These are phyloP conservation scores for Pseudoatta argentina DNA, from an alignment of 1,140 invertebrate species.

Conservation along the genomic window DNA sequence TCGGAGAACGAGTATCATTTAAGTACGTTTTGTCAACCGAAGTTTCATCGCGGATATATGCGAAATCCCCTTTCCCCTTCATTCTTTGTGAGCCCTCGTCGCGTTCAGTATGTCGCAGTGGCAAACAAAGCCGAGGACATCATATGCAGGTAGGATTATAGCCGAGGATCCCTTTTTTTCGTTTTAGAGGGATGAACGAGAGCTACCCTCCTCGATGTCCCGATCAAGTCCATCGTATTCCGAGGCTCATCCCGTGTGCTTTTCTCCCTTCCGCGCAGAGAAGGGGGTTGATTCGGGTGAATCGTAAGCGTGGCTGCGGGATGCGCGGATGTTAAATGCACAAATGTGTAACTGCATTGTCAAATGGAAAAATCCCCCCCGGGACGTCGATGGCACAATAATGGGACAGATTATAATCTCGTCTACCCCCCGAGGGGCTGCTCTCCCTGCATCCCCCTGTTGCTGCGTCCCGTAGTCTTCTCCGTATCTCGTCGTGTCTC, in stretches of 20 bases:
- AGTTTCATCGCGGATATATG: not conserved
- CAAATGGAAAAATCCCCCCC: conserved; percentile 84
- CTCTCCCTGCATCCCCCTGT: conserved; percentile 18
- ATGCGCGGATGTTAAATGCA: conserved; percentile 84
- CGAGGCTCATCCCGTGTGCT: conserved; percentile 44
- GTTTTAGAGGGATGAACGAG: conserved; percentile 70
- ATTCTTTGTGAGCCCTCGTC: not conserved
- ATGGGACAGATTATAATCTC: conserved; percentile 87
- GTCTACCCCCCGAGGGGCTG: conserved; percentile 84
- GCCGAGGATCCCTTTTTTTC: conserved; percentile 81
- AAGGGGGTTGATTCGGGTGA: conserved; percentile 9
- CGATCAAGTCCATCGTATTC: conserved; percentile 49
- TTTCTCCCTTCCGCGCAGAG: conserved; percentile 1
- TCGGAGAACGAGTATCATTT: conserved; percentile 59
- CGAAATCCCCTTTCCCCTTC: not conserved
- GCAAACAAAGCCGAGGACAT: conserved; percentile 82
- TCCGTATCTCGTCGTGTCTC: conserved; percentile 30
- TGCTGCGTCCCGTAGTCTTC: conserved; percentile 53
- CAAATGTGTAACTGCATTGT: conserved; percentile 86
- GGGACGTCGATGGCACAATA: conserved; percentile 87
- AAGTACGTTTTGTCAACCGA: conserved; percentile 71
- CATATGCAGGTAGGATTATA: conserved; percentile 87
- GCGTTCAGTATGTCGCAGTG: conserved; percentile 70
- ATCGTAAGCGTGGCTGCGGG: conserved; percentile 66
- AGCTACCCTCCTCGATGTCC: conserved; percentile 58